phyloP scores from a whole-genome alignment of 1,140 invertebrate genomes.

The Brachystomella parvula region DNA sequence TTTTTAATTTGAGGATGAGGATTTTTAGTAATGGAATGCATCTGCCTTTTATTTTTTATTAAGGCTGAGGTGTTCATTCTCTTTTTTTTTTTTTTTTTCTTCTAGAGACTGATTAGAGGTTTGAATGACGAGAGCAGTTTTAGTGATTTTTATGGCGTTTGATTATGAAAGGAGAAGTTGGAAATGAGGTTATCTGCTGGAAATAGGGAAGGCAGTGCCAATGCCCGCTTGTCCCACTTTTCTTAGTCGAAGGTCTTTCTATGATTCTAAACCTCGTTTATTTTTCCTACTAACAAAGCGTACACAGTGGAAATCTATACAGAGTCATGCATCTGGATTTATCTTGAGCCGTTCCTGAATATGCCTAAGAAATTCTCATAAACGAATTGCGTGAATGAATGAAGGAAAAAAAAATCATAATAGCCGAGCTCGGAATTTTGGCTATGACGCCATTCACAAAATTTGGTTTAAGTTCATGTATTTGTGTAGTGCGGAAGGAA shows the following conservation, averaged over 20 bases:
- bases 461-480: background rate
- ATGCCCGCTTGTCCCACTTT: constrained; percentile 10
- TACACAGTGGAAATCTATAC: background rate
- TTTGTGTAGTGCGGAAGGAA: background rate
- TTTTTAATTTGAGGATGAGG: too few relatives aligned
- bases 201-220: constrained; percentile 6
- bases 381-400: too few relatives aligned
- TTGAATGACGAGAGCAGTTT: background rate
- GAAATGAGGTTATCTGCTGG: constrained; percentile 6
- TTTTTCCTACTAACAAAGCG: background rate
- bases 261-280: background rate
- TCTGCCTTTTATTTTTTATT: background rate
- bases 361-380: too few relatives aligned
- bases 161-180: background rate
- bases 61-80: background rate
- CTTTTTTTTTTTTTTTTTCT: background rate
- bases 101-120: too few relatives aligned
- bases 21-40: background rate
- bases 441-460: background rate
- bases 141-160: background rate
- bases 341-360: too few relatives aligned
- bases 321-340: background rate
- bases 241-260: background rate
- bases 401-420: background rate
- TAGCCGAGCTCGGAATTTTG: background rate